Percentiles rank a stretch among this genome's conserved stretches.
Conservation (phyloP, 2,797 vertebrate species). For the Iguana delicatissima region DNA sequence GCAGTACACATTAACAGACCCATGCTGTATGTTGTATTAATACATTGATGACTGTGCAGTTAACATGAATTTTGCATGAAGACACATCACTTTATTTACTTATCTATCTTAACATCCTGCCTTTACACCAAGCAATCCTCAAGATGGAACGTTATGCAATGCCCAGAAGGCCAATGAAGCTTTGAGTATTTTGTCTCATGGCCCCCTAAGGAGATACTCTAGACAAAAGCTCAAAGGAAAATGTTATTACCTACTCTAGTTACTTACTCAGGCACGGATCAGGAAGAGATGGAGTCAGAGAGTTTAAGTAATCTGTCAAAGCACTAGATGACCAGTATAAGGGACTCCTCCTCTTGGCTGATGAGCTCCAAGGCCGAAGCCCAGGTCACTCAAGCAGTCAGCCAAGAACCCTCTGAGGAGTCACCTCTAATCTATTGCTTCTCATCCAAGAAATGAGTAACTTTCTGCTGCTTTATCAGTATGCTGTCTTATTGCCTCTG, state of each 20-base stretch:
- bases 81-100: background rate
- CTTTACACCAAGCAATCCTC: background rate
- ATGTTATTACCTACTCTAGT: background rate
- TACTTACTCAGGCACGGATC: background rate
- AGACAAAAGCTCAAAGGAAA: background rate
- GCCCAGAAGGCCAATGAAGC: background rate
- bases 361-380: background rate
- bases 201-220: background rate
- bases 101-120: background rate
- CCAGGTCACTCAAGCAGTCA: background rate
- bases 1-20: background rate
- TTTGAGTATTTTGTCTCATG: background rate
- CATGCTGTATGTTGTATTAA: background rate
- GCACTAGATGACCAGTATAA: background rate
- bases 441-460: background rate
- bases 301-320: background rate
- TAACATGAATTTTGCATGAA: background rate
- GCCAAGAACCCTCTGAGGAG: background rate
- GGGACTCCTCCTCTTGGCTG: too few species aligned
- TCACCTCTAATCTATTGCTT: background rate
- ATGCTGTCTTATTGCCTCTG: background rate
- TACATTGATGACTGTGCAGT: background rate
- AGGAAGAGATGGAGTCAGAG: background rate
- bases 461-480: constrained; percentile 35
- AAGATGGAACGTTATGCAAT: background rate